phyloP scores from a whole-genome alignment of 1,140 invertebrate species.

The Sarcophaga bullata region DNA sequence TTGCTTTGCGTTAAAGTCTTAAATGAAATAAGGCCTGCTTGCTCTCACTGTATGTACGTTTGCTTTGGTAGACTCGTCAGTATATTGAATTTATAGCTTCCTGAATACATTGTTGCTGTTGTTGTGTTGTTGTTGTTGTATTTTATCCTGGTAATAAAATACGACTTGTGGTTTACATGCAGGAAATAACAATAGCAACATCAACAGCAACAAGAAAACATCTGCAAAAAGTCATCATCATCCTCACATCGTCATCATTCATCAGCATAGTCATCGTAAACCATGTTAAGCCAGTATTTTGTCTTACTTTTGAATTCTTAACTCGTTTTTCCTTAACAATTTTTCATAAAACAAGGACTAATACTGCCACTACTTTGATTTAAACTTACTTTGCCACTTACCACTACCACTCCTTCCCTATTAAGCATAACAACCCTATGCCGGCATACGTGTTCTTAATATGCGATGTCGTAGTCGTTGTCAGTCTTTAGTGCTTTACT shows the following conservation, averaged over 20 bases:
- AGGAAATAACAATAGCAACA: background rate
- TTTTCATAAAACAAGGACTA: background rate
- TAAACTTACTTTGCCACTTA: background rate
- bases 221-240: slow-evolving; percentile 10
- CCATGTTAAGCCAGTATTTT: background rate
- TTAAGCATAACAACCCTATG: background rate
- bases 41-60: background rate
- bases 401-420: background rate
- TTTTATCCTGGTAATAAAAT: background rate
- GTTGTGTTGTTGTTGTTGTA: background rate
- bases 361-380: background rate
- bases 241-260: no score
- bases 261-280: no score
- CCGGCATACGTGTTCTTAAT: no score
- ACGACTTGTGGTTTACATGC: slow-evolving; percentile 1
- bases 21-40: background rate
- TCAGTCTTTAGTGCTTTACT: no score
- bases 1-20: background rate
- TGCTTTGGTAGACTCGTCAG: no score
- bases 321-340: no score
- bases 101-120: background rate
- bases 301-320: background rate
- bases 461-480: no score
- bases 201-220: background rate
- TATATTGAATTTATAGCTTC: background rate